Base-by-base conservation (phyloP, 2,113 vertebrate species). In the Prionailurus bengalensis region DNA sequence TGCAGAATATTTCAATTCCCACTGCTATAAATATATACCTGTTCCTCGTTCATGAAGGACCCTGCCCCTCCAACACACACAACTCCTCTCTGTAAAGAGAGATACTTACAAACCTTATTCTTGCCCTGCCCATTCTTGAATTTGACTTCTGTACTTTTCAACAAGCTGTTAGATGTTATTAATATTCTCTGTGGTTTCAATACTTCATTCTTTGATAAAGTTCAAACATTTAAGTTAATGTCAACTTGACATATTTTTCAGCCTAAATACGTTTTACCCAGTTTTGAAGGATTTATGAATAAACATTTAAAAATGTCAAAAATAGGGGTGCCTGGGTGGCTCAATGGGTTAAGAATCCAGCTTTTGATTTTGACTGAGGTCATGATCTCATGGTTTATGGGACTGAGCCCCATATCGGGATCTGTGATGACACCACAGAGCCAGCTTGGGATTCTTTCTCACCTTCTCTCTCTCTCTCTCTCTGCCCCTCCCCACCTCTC, bases 241-340 rank as follows among this genome's bases (percentile, higher is more conserved):
- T 70, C 42, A 90, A 91, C 70, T 45, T 80, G 66, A 89, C n/a
- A 85, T n/a, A 87, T 91, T 82, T 94, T 93, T 79, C 63, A 70
- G 53, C 33, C 17, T 80, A 82, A 94, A 55, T 12, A 19, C n/a
- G 70, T 14, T 81, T 85, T 63, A 48, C 17, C 17, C 8, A 58
- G 68, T 21, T 92, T 94, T 92, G 29, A 48, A 94, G 13, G 31
- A 92, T 65, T 94, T 74, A 68, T 66, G 10, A 94, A 71, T 79
- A 66, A 96, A 53, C 70, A 89, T 82, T 82, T 68, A 88, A 90
- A 97, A 58, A 27, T 80, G 31, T 81, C 14, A 93, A 91, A 91
- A 96, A 95, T 78, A 83, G 83, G 58, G 58, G 58, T 61, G 58
- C 8, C 58, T 61, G 58, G 23, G 58, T 61, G 58, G 58, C 7